Base-by-base conservation (phyloP, 2,113 vertebrate species). In the Entosphenus tridentatus region DNA sequence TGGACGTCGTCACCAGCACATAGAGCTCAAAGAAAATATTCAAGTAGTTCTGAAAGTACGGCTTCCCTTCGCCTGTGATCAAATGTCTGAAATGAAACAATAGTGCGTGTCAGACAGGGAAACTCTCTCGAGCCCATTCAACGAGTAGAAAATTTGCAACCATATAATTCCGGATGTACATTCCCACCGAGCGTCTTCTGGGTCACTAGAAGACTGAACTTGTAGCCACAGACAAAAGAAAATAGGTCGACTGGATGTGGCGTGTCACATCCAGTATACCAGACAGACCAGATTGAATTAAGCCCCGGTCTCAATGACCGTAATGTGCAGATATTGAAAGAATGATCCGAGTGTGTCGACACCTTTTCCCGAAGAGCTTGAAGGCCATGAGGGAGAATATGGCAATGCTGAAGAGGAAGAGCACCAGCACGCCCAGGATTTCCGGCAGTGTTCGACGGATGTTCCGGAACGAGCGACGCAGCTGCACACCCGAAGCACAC, bases 311-410 rank as follows among this genome's bases (percentile, higher is more conserved):
- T 39, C 39, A 39, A 39, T 39, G 39, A 39, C 39, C 39, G 39
- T 39, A 39, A 39, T 39, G 39, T 39, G 39, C 39, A 39, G 39
- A 39, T 39, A 39, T 39, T 39, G 6, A 39, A 39, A 39, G 4
- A 39, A 39, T 39, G 4, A 39, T 39, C 39, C 39, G 39, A 39
- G 39, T 39, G 39, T 39, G 39, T 5, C 39, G 39, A 39, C 39
- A 39, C 39, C 39, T 39, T 39, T 85, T 85, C 12, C 84, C 81
- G 68, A 93, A 83, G 55, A 96, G 81, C 73, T 96, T 96, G 73
- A 89, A 72, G 57, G 85, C 88, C 88, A 95, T 87, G 57, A 96
- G 86, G 67, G 89, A 91, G 76, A 91, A 95, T 67, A 91, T 82
- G 14, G 91, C 81, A 71, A 95, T 72, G 67, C 85, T 93, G 79